Evolutionary conservation across 92 coral and sea anemone genomes (phyloP).

Genomic region (Muricea muricata): DNA sequence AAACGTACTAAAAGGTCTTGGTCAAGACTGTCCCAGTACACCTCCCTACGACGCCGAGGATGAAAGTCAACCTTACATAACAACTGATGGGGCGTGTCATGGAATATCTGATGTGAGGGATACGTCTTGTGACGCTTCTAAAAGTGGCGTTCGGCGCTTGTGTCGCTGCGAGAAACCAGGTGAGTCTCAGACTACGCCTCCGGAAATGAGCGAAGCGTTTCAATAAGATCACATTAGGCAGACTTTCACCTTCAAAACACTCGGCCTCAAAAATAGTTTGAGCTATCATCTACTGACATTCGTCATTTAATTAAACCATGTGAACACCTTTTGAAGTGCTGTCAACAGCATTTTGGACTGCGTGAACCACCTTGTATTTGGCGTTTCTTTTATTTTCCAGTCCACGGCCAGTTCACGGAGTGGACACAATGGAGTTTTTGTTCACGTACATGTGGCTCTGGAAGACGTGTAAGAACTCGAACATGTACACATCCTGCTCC

Average conservation of each 20-base stretch:
- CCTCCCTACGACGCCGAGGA: too few species aligned
- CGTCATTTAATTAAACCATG: too few species aligned
- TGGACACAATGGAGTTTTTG: slow-evolving; percentile 28
- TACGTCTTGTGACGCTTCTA: background rate
- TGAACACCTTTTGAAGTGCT: too few species aligned
- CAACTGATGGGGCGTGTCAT: background rate
- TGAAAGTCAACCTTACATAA: background rate
- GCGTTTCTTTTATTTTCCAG: background rate
- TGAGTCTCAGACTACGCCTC: too few species aligned
- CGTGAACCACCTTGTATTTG: too few species aligned
- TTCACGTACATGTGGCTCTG: slow-evolving; percentile 4
- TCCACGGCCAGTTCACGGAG: slow-evolving; percentile 2
- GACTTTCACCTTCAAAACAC: too few species aligned
- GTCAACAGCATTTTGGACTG: too few species aligned
- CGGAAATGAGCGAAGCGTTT: too few species aligned
- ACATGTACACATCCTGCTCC: slow-evolving; percentile 21
- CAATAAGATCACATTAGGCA: too few species aligned
- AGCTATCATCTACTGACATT: too few species aligned
- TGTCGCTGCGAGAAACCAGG: background rate
- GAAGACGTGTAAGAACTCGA: slow-evolving; percentile 6
- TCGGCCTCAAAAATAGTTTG: too few species aligned
- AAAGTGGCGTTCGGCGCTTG: background rate
- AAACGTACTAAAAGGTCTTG: background rate
- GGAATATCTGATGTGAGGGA: background rate
- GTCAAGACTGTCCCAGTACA: background rate